A percentile compares a stretch with the other conserved stretches of the same genome.
Conservation (phyloP, 2,113 vertebrate genomes). For the Lagopus leucura region DNA sequence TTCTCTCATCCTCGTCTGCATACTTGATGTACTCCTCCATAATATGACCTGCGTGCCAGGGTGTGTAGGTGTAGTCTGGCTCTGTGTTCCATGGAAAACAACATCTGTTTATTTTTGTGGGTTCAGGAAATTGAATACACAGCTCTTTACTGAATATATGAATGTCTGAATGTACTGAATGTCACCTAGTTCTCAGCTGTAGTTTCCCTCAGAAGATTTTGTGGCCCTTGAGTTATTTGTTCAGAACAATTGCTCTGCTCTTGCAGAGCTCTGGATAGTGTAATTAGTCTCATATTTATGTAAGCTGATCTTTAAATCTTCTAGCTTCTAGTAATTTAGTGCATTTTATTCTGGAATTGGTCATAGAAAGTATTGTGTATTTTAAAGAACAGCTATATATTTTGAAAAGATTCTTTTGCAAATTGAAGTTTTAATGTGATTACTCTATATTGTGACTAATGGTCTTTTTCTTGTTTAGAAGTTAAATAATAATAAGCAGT, state of each 20-base stretch:
- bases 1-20: neutral
- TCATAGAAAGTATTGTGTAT: neutral
- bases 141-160: neutral
- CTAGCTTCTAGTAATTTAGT: neutral
- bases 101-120: neutral
- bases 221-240: neutral
- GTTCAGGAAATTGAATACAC: rapidly evolving
- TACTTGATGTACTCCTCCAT: neutral
- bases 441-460: neutral
- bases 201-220: neutral
- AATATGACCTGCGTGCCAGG: neutral
- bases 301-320: neutral
- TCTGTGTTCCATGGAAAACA: neutral
- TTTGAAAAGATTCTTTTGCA: neutral
- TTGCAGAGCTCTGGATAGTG: neutral
- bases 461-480: constrained; percentile 6
- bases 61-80: rapidly evolving
- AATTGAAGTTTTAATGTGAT: neutral
- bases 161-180: too few species aligned
- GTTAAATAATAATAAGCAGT: neutral
- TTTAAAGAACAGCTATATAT: neutral
- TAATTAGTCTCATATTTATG: neutral
- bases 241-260: neutral
- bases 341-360: neutral
- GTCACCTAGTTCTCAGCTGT: neutral